Evolutionary conservation across 2,797 vertebrate genomes (phyloP), one percentile per base, ranked within the genome.

Genomic region (Pseudochromis fuscus): DNA sequence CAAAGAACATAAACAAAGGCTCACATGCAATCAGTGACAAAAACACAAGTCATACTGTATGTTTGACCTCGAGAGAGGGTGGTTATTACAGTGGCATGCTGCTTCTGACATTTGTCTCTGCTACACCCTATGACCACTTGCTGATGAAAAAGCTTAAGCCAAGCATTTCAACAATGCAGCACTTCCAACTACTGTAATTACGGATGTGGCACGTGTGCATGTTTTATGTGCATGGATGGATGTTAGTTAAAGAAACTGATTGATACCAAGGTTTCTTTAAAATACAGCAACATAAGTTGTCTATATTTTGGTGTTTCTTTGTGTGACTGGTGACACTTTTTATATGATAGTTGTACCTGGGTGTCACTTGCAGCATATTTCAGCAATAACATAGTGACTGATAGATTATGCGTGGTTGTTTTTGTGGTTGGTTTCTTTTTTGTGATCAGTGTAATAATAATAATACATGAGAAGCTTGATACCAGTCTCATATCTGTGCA

Each of bases 121-220:
- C 64, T 80, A 67, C 67, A 30, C 87, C 85, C 74, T 73, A 69
- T 75, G 60, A 81, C 85, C 81, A 81, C 72, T 87, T 82, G 72
- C 52, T 84, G 87, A 89, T 87, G 87, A 92, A 87, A n/a, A 86
- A 87, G 76, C 59, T 82, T 75, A 69, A 80, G 88, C 21, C n/a
- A 35, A 51, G 77, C 62, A 84, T 85, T 74, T 73, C 75, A 86
- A 72, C 60, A 62, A 79, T 5, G 35, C 70, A 75, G 75, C 49
- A 25, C 33, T 42, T 35, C 12, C 40, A 37, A 35, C 30, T 65
- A n/a, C n/a, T n/a, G n/a, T n/a, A 66, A 79, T 81, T 48, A 83
- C 37, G 52, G 11, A 19, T 46, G 8, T 1, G 63, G 27, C 52
- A 46, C 4, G 13, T 66, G 52, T 55, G 25, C 23, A 23, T 72